Evolutionary conservation across 1,140 invertebrate species (phyloP).

Genomic region (Steinernema feltiae): DNA sequence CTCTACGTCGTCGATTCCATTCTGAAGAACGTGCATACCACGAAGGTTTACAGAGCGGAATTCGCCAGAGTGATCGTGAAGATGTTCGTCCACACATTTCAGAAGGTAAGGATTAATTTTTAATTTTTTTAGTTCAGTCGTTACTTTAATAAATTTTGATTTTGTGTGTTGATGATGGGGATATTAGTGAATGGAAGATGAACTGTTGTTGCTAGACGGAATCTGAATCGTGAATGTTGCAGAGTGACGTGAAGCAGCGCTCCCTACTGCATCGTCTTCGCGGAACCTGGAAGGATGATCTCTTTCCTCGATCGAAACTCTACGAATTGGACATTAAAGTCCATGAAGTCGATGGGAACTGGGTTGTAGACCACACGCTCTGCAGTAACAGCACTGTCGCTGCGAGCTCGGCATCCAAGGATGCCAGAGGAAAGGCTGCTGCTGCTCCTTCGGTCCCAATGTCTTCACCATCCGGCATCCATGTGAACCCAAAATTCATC

Average conservation of each 20-base stretch:
- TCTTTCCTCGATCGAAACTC: conserved; percentile 77
- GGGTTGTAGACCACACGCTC: conserved; percentile 70
- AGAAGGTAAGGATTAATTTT: conserved; percentile 35
- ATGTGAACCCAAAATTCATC: conserved; percentile 83
- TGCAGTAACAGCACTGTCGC: not conserved
- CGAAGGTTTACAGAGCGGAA: conserved; percentile 68
- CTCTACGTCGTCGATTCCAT: conserved; percentile 98
- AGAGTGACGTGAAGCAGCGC: conserved; percentile 87
- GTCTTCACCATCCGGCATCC: conserved; percentile 69
- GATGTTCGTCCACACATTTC: conserved; percentile 52
- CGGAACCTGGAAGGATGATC: conserved; percentile 86
- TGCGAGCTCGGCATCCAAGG: not conserved
- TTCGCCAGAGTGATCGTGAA: conserved; percentile 64
- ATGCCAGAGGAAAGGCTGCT: not conserved
- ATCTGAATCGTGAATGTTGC: conserved; percentile 30
- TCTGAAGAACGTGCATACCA: conserved; percentile 77
- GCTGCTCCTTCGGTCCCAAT: conserved; percentile 54
- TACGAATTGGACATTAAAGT: conserved; percentile 84
- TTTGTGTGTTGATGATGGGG: not conserved
- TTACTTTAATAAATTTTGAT: conserved; percentile 9
- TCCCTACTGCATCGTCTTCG: conserved; percentile 84
- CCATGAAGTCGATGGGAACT: conserved; percentile 79
- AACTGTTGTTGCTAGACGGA: not conserved
- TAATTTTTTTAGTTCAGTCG: conserved; percentile 4
- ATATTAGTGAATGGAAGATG: not conserved